phyloP scores from a whole-genome alignment of 2,888 invertebrate species.

The Lasioglossum calceatum region DNA sequence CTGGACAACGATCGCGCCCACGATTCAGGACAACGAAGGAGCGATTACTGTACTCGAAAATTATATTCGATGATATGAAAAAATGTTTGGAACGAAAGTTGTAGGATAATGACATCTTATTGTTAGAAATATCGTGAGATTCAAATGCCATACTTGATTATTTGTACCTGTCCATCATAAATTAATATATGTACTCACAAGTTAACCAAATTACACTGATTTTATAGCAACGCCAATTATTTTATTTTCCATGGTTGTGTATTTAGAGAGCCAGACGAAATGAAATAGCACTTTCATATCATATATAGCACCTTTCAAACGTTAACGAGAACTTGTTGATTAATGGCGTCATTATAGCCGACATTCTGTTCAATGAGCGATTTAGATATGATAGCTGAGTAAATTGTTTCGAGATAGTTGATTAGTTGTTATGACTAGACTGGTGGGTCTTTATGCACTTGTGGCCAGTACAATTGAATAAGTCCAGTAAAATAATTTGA shows the following conservation, averaged over 20 bases:
- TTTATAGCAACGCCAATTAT: not conserved
- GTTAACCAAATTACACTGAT: too few relatives aligned
- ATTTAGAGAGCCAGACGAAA: not conserved
- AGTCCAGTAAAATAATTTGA: not conserved
- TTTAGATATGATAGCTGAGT: not conserved
- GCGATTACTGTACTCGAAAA: too few relatives aligned
- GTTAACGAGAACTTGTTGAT: constrained; percentile 40
- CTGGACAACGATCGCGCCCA: too few relatives aligned
- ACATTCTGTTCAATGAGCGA: not conserved
- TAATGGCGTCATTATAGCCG: not conserved
- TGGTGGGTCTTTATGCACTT: too few relatives aligned
- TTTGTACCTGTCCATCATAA: not conserved
- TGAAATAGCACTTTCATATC: not conserved
- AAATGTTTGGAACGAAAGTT: too few relatives aligned
- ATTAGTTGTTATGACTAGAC: not conserved
- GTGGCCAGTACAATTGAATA: too few relatives aligned
- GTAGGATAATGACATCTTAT: too few relatives aligned
- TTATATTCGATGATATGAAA: too few relatives aligned
- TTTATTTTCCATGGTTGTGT: not conserved
- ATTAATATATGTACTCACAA: too few relatives aligned
- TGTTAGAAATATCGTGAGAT: too few relatives aligned
- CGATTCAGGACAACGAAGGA: too few relatives aligned
- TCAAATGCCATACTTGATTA: not conserved
- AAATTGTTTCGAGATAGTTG: not conserved
- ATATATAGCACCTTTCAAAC: not conserved